Evolutionary conservation across 2,888 invertebrate species (phyloP).

Genomic region (Halocaridina rubra): DNA sequence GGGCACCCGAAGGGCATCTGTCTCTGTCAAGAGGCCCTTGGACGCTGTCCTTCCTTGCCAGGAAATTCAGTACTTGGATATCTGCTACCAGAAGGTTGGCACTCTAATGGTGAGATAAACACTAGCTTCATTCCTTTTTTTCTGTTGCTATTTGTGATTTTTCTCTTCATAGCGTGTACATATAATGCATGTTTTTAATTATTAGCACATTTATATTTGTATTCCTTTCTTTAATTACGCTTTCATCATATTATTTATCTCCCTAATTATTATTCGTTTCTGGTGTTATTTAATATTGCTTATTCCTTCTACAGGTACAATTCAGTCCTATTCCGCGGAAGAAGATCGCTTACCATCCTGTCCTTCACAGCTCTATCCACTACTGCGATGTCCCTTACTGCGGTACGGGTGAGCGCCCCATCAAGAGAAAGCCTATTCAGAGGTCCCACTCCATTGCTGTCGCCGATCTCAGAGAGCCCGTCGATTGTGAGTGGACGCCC

Average conservation of each 20-base stretch:
- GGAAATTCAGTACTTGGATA: conserved; percentile 63
- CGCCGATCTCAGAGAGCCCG: conserved; percentile 36
- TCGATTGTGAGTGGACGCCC: conserved; percentile 41
- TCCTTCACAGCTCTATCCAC: conserved; percentile 61
- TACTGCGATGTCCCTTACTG: conserved; percentile 62
- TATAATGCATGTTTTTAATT: background rate
- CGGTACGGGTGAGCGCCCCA: conserved; percentile 46
- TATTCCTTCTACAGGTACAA: conserved; percentile 44
- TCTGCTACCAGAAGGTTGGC: conserved; percentile 63
- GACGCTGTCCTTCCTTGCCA: conserved; percentile 62
- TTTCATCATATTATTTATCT: too few relatives aligned
- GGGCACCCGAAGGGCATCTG: background rate
- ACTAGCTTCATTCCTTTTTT: background rate
- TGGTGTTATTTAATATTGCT: too few relatives aligned
- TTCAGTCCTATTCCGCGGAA: conserved; percentile 62
- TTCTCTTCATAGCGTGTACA: background rate
- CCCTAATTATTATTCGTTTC: too few relatives aligned
- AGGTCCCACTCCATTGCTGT: conserved; percentile 54
- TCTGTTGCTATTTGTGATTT: background rate
- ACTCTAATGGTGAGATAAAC: conserved; percentile 44
- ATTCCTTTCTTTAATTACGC: too few relatives aligned
- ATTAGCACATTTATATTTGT: background rate
- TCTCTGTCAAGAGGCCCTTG: conserved; percentile 57
- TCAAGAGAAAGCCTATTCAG: conserved; percentile 61
- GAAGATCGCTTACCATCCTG: conserved; percentile 62